Percentiles rank a stretch among this genome's conserved stretches.
Evolutionary conservation across 2,113 vertebrate species (phyloP).

Genomic region (Stegostoma tigrinum): DNA sequence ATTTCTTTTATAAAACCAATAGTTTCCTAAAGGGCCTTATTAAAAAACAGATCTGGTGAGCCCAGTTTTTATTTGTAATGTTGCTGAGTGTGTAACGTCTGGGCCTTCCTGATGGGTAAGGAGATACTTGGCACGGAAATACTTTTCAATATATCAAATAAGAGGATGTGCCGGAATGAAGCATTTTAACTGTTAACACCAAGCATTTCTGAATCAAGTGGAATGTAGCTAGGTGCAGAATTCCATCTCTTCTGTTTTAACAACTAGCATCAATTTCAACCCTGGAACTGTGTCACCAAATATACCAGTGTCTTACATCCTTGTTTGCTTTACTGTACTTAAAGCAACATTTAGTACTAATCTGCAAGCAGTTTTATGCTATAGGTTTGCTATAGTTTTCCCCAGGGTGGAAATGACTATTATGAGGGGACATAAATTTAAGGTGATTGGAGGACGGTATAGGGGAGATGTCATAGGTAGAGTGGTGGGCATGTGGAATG

Average conservation of each 20-base stretch:
- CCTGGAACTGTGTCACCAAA: neutral
- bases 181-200: neutral
- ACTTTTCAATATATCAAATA: neutral
- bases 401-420: no score
- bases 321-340: neutral
- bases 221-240: neutral
- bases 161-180: neutral
- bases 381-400: neutral
- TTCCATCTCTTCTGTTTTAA: neutral
- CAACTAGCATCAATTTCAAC: neutral
- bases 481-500: no score
- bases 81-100: neutral
- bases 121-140: neutral
- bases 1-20: neutral
- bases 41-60: neutral
- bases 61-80: neutral
- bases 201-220: neutral
- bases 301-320: neutral
- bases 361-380: neutral
- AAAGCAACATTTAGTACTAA: neutral
- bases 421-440: no score
- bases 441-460: no score
- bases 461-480: no score
- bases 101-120: neutral
- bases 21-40: neutral